A percentile compares a stretch with the other conserved stretches of the same genome.
Evolutionary conservation across 2,797 vertebrate genomes (phyloP).

Genomic region (Okamejei kenojei): DNA sequence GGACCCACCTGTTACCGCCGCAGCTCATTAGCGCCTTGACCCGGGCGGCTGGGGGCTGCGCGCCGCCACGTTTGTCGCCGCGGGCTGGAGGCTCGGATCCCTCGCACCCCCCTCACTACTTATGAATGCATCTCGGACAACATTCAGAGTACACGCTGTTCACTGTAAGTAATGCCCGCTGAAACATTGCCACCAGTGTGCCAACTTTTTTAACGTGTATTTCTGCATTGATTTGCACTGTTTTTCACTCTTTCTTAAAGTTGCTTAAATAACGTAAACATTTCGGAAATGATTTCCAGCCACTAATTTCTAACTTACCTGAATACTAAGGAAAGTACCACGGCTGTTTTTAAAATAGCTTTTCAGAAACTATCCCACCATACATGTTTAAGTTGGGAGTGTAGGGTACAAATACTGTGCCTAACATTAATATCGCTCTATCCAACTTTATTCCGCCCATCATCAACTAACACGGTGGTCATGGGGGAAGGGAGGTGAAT

Average conservation of each 20-base stretch:
- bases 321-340: neutral
- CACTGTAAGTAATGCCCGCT: neutral
- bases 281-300: too few species aligned
- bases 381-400: neutral
- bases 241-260: neutral
- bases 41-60: too few species aligned
- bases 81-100: neutral
- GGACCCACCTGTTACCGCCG: too few species aligned
- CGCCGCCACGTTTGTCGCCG: neutral
- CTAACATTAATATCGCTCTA: neutral
- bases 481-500: neutral
- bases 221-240: neutral
- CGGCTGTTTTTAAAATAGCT: neutral
- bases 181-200: neutral
- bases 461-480: neutral
- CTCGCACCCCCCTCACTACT: neutral
- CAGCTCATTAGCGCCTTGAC: too few species aligned
- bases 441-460: neutral
- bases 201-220: neutral
- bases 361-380: too few species aligned
- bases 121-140: neutral
- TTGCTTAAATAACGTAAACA: neutral
- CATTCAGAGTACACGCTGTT: neutral
- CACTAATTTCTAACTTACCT: neutral
- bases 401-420: neutral